These are phyloP conservation scores for Dryoscopus gambensis DNA, from an alignment of 2,113 vertebrate genomes.

Conservation along the genomic window DNA sequence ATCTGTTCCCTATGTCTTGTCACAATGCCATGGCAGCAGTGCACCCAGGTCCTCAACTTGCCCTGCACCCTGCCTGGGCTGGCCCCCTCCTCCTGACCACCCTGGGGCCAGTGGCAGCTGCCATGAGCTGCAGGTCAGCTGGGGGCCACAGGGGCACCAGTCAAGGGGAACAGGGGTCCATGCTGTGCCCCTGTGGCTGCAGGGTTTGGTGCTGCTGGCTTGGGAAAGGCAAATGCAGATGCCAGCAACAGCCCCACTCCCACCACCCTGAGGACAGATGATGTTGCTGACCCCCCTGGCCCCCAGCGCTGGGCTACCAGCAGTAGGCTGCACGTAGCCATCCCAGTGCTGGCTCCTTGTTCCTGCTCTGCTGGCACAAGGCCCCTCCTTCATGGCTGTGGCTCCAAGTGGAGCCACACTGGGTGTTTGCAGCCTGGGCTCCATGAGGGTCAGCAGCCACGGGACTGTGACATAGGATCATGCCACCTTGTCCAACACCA, in stretches of 20 bases:
- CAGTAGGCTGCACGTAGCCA: not conserved
- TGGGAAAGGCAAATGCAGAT: accelerated
- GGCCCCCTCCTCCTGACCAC: not conserved
- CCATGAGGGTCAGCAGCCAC: not conserved
- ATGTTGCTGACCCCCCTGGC: not conserved
- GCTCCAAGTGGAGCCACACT: accelerated
- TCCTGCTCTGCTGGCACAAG: accelerated
- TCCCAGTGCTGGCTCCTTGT: not conserved
- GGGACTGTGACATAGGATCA: not conserved
- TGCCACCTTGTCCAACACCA: accelerated
- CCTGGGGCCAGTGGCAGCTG: accelerated
- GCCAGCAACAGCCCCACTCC: accelerated
- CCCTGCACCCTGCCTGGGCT: not conserved
- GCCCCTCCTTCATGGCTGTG: accelerated
- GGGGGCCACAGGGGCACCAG: too few relatives aligned
- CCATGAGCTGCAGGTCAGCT: not conserved
- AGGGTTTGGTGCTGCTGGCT: not conserved
- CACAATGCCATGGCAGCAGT: not conserved
- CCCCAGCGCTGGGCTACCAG: not conserved
- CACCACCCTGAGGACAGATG: not conserved
- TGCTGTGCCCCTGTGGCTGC: not conserved
- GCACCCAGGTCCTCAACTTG: not conserved
- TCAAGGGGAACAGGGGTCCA: accelerated
- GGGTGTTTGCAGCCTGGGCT: not conserved
- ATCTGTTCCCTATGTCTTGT: not conserved